Conservation (phyloP, 2,888 invertebrate genomes). For the Amiota minor region DNA sequence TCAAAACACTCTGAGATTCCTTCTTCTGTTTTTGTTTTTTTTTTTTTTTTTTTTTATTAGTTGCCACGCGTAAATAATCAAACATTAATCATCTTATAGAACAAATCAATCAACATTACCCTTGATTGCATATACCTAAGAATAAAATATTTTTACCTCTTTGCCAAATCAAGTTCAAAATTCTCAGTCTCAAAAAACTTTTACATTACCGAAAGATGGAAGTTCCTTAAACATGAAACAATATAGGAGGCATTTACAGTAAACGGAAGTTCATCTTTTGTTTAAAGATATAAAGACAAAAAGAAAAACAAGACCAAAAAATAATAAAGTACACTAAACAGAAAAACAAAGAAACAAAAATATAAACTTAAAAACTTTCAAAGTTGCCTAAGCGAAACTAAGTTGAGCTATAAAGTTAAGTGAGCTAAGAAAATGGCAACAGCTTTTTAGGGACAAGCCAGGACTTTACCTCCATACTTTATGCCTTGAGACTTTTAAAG, state of each 20-base stretch:
- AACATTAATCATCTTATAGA: constrained; percentile 50
- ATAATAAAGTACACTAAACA: neutral
- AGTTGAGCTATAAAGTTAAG: neutral
- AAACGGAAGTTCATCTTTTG: constrained; percentile 11
- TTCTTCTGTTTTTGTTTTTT: neutral
- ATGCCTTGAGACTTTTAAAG: neutral
- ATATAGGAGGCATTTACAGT: no score
- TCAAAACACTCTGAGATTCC: constrained; percentile 1
- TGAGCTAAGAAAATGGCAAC: neutral
- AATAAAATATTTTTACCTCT: neutral
- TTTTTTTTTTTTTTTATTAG: neutral
- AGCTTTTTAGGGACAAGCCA: neutral
- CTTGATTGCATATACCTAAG: no score
- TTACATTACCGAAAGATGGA: constrained; percentile 3
- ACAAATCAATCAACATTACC: constrained; percentile 51
- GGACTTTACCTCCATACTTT: neutral
- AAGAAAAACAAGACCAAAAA: neutral
- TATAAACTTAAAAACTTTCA: neutral
- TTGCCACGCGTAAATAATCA: neutral
- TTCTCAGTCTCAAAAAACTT: constrained; percentile 2
- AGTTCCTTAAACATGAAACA: neutral
- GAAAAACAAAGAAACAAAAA: neutral
- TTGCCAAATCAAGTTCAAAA: neutral
- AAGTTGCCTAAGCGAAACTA: neutral
- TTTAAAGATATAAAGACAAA: neutral